Conservation (phyloP, 2,113 vertebrate species). For the Hippolais icterina region DNA sequence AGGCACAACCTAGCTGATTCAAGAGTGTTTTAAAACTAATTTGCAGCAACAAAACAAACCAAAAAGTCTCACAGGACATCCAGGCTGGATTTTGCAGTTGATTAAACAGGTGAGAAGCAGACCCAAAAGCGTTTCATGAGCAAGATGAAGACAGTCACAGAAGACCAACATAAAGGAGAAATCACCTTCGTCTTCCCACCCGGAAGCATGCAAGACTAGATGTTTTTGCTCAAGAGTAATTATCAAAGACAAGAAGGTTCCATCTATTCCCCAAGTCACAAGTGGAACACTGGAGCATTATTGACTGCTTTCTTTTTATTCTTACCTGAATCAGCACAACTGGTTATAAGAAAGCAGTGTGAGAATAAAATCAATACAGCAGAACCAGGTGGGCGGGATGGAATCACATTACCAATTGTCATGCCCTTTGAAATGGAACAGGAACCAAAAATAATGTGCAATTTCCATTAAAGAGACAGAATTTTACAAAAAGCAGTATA, state of each 20-base stretch:
- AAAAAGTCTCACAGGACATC: background rate
- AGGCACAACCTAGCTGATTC: background rate
- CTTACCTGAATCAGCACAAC: background rate
- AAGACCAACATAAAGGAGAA: background rate
- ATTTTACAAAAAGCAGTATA: background rate
- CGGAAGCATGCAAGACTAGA: background rate
- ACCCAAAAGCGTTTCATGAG: background rate
- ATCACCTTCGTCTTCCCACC: background rate
- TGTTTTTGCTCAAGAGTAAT: background rate
- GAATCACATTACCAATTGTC: background rate
- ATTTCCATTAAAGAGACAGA: background rate
- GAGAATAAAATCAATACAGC: background rate
- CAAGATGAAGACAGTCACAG: background rate
- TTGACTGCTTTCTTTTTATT: background rate
- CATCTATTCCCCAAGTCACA: background rate
- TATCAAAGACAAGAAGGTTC: background rate
- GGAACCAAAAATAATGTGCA: background rate
- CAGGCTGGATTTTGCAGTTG: background rate
- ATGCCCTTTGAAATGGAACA: background rate
- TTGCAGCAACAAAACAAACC: background rate
- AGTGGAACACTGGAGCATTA: background rate
- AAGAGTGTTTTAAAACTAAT: background rate
- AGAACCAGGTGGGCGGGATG: background rate
- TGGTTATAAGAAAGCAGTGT: background rate
- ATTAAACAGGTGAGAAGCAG: background rate